Evolutionary conservation across 2,888 invertebrate genomes (phyloP).

Genomic region (Andrena hattorfiana): DNA sequence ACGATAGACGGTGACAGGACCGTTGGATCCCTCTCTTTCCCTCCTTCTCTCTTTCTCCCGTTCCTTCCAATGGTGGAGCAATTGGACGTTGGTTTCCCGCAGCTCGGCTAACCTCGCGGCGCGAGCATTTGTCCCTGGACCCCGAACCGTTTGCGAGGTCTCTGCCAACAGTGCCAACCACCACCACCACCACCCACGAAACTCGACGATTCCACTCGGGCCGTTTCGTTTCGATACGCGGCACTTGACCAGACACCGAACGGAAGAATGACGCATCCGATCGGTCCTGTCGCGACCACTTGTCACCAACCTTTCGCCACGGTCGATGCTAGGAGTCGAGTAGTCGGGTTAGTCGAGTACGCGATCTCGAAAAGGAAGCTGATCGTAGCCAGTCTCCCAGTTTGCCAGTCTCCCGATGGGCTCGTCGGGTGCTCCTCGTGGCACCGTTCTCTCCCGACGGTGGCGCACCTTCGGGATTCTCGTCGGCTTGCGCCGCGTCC

Average conservation of each 20-base stretch:
- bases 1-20: slow-evolving; percentile 38
- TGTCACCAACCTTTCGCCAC: background rate
- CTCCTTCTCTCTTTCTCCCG: background rate
- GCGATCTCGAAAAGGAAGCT: background rate
- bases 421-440: slow-evolving; percentile 23
- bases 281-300: background rate
- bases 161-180: background rate
- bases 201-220: slow-evolving; percentile 69
- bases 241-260: slow-evolving; percentile 29
- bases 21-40: slow-evolving; percentile 12
- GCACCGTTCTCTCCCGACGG: slow-evolving; percentile 37
- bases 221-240: slow-evolving; percentile 28
- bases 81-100: background rate
- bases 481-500: background rate
- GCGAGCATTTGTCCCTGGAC: background rate
- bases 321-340: too few relatives aligned
- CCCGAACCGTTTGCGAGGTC: background rate
- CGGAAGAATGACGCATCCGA: slow-evolving; percentile 49
- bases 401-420: background rate
- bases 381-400: background rate
- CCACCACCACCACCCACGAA: slow-evolving; percentile 2
- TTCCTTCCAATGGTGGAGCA: background rate
- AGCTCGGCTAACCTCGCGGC: background rate
- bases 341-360: background rate
- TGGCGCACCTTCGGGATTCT: slow-evolving; percentile 53